Conservation (phyloP, 2,113 vertebrate genomes). For the Pogonocichla stellata region DNA sequence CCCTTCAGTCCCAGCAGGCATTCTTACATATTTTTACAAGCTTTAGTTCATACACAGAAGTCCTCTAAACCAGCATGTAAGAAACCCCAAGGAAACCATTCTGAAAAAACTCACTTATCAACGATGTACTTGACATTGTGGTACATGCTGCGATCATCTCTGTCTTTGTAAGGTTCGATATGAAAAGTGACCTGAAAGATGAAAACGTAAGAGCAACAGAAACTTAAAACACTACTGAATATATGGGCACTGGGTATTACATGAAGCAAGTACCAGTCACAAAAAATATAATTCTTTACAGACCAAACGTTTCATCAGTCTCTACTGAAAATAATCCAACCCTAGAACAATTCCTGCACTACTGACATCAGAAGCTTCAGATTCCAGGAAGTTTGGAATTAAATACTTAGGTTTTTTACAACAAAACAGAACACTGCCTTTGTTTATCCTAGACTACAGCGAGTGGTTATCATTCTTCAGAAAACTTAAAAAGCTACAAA, state of each 20-base stretch:
- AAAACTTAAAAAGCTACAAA: neutral
- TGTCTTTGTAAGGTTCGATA: constrained; percentile 93
- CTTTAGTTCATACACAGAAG: neutral
- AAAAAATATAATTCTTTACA: neutral
- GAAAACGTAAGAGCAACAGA: neutral
- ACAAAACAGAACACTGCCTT: neutral
- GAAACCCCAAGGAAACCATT: neutral
- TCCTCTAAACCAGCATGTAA: neutral
- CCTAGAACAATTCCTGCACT: neutral
- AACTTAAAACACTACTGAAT: rapidly evolving
- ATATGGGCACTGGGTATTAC: rapidly evolving
- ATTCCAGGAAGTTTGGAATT: neutral
- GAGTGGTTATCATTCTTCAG: neutral
- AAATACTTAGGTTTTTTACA: neutral
- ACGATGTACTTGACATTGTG: constrained; percentile 91
- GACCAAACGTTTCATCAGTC: neutral
- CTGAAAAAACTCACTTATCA: constrained; percentile 83
- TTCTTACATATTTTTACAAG: neutral
- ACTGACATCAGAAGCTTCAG: neutral
- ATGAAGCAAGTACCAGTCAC: neutral
- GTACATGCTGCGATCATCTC: constrained; percentile 89
- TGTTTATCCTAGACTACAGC: neutral
- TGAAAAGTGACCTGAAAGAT: constrained; percentile 89
- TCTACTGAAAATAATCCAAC: neutral
- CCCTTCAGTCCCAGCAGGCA: neutral